Base-by-base conservation (phyloP, 2,888 invertebrate species). In the Smittia sp. region DNA sequence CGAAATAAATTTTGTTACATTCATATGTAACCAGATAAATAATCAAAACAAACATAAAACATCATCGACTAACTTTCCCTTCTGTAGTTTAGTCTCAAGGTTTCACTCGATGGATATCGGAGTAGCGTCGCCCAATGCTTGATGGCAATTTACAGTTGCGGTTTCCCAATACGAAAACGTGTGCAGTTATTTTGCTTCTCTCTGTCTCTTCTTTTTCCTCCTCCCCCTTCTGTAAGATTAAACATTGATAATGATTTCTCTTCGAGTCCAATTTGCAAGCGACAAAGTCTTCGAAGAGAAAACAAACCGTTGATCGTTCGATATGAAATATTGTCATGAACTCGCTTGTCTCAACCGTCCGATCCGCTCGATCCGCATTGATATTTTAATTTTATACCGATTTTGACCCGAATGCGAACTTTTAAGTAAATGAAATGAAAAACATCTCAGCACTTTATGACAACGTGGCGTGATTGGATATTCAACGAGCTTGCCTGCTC, bases 331-430 rank as follows among this genome's bases (percentile, higher is more conserved):
- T 15, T 46, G 6, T 46, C 15, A 46, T 46, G 11, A 15, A 11
- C 46, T 46, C 46, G 46, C 6, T 46, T n/a, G 46, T 46, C 46
- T 46, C 46, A 46, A 46, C 2, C 46, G 46, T 46, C 46, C n/a
- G n/a, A 46, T 13, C 15, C n/a, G 46, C 4, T 18, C 58, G 22
- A 20, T 58, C 58, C 58, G 58, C n/a, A 58, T 58, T 58, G 58
- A 58, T 58, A 58, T 18, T 58, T 58, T 58, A 58, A 58, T 58
- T 58, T 58, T 58, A 58, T 58, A 22, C 58, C 22, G 58, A 58
- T 58, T 58, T 58, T 22, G 58, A 58, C 58, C 18, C 58, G 58
- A 58, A 4, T 58, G 15, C 15, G 18, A 58, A 58, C 58, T 20
- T 58, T 58, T 20, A 58, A 20, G 11, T n/a, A 22, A 20, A 39